phyloP scores from a whole-genome alignment of 2,113 vertebrate genomes.

The Alosa alosa region DNA sequence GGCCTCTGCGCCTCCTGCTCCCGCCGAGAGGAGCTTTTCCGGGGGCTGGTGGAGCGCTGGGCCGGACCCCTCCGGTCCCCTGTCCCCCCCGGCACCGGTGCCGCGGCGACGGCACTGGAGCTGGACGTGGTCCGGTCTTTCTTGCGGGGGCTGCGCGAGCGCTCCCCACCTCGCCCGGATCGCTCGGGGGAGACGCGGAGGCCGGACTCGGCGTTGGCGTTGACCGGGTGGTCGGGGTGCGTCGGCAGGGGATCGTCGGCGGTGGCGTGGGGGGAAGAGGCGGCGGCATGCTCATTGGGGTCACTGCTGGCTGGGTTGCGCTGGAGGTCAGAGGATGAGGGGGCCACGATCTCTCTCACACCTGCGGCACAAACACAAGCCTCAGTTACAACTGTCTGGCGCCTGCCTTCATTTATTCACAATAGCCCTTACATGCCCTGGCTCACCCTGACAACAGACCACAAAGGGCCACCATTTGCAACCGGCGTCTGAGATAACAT shows the following conservation, averaged over 20 bases:
- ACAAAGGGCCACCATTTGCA: background rate
- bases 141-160: slow-evolving; percentile 64
- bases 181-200: slow-evolving; percentile 53
- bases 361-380: slow-evolving; percentile 10
- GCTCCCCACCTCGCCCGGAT: slow-evolving; percentile 48
- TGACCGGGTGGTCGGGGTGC: background rate
- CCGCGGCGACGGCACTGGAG: slow-evolving; percentile 34
- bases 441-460: background rate
- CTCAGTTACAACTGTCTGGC: background rate
- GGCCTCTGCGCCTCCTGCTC: slow-evolving; percentile 54
- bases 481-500: background rate
- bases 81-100: slow-evolving; percentile 49
- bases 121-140: slow-evolving; percentile 48
- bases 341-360: background rate
- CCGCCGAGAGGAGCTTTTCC: slow-evolving; percentile 61
- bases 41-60: slow-evolving; percentile 69
- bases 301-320: background rate
- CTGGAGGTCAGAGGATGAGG: slow-evolving; percentile 28
- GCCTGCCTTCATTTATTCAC: background rate
- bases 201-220: slow-evolving; percentile 9
- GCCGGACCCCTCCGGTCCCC: slow-evolving; percentile 53
- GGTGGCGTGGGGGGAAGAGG: background rate
- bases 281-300: background rate
- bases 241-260: background rate
- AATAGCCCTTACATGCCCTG: background rate